Conservation (phyloP, 2,888 invertebrate genomes). For the Pardosa pseudoannulata region DNA sequence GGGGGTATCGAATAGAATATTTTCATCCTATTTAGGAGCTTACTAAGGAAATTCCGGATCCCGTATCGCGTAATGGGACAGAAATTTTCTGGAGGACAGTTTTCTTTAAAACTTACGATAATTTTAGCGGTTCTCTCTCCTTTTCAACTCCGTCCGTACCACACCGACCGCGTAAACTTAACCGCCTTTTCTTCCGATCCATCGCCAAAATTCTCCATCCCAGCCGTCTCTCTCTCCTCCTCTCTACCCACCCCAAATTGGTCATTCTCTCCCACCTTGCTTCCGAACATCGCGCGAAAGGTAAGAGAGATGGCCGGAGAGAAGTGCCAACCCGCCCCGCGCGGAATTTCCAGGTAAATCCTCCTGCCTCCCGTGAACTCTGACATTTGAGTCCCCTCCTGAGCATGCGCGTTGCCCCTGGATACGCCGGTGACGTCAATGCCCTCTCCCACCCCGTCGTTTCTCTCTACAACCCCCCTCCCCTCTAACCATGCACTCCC, state of each 20-base stretch:
- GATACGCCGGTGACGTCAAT: slow-evolving; percentile 65
- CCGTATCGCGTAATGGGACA: too few relatives aligned
- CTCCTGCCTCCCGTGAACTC: slow-evolving; percentile 40
- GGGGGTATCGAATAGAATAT: too few relatives aligned
- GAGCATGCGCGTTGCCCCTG: slow-evolving; percentile 44
- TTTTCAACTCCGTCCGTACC: too few relatives aligned
- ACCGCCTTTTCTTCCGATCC: too few relatives aligned
- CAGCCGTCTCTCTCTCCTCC: not conserved
- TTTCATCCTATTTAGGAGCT: too few relatives aligned
- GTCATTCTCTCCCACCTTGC: not conserved
- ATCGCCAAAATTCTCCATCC: not conserved
- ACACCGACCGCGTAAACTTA: too few relatives aligned
- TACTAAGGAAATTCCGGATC: too few relatives aligned
- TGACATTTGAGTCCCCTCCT: slow-evolving; percentile 58
- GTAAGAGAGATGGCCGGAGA: not conserved
- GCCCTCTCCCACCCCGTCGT: not conserved
- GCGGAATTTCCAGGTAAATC: not conserved
- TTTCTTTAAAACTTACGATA: too few relatives aligned
- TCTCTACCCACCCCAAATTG: not conserved
- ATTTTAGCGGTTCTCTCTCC: too few relatives aligned
- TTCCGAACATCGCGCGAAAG: not conserved
- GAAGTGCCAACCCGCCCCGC: not conserved
- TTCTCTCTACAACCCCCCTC: too few relatives aligned
- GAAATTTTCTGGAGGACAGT: too few relatives aligned
- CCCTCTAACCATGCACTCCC: too few relatives aligned